Conservation (phyloP, 64 coral and sea anemone genomes). For the Anthopleura sola region DNA sequence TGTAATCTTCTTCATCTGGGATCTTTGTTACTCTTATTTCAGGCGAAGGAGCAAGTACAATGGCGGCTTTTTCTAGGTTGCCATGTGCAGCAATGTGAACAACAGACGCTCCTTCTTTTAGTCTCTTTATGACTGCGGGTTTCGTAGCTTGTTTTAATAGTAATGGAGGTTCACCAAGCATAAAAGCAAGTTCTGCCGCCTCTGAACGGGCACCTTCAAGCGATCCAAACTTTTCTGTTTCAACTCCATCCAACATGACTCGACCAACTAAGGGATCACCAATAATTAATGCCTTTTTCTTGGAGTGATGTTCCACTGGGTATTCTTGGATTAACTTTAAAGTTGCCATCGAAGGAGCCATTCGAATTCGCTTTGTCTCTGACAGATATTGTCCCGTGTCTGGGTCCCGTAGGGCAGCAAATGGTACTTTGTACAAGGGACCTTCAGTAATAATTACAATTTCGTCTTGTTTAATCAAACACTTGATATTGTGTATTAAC, state of each 20-base stretch:
- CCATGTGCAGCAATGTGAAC: too few species aligned
- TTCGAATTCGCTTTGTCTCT: neutral
- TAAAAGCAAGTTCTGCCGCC: neutral
- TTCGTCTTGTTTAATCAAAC: neutral
- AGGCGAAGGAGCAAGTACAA: too few species aligned
- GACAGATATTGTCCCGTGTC: neutral
- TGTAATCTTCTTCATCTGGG: too few species aligned
- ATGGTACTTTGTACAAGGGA: neutral
- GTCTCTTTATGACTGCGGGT: too few species aligned
- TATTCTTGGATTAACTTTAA: neutral
- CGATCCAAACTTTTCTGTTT: neutral
- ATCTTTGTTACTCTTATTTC: too few species aligned
- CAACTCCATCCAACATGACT: neutral
- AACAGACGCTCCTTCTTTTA: too few species aligned
- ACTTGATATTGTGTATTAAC: neutral
- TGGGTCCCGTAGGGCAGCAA: slow-evolving; percentile 7
- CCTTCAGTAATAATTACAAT: neutral
- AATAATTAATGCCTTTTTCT: neutral
- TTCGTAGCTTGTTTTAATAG: too few species aligned
- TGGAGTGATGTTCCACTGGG: neutral
- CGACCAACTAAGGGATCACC: neutral
- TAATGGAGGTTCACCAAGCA: neutral
- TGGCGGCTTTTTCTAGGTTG: too few species aligned
- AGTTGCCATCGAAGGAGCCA: neutral
- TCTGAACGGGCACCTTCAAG: neutral